Conservation (phyloP, 2,113 vertebrate species). For the Bubo scandiacus region DNA sequence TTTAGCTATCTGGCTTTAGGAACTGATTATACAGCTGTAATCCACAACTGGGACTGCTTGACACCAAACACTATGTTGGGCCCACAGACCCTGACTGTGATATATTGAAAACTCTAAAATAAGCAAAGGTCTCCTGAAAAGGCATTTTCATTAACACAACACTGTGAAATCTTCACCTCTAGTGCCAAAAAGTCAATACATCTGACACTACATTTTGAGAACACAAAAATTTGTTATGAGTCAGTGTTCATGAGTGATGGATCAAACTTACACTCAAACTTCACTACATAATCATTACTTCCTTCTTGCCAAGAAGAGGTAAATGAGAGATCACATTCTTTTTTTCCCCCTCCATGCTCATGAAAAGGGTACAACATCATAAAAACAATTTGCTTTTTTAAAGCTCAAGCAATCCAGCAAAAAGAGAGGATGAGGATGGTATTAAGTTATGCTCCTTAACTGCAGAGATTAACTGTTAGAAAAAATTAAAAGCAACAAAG, state of each 20-base stretch:
- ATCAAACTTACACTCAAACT: background rate
- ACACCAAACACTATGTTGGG: background rate
- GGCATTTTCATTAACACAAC: background rate
- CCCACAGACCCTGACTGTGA: background rate
- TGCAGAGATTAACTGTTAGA: background rate
- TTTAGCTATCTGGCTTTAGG: background rate
- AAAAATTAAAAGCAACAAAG: background rate
- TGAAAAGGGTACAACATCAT: background rate
- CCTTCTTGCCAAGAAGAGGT: background rate
- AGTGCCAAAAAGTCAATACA: background rate
- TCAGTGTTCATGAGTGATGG: background rate
- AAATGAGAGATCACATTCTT: background rate
- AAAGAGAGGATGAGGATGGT: background rate
- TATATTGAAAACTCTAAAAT: background rate
- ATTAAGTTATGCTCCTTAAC: conserved; percentile 3
- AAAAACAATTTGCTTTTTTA: background rate
- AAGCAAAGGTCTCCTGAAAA: background rate
- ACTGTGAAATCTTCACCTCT: background rate
- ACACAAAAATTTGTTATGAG: background rate
- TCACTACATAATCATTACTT: background rate
- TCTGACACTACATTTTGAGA: background rate
- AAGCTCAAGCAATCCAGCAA: background rate
- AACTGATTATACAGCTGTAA: background rate
- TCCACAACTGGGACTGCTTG: background rate
- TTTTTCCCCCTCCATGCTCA: background rate